Conservation (phyloP, 1,140 invertebrate genomes). For the Brachystomella parvula region DNA sequence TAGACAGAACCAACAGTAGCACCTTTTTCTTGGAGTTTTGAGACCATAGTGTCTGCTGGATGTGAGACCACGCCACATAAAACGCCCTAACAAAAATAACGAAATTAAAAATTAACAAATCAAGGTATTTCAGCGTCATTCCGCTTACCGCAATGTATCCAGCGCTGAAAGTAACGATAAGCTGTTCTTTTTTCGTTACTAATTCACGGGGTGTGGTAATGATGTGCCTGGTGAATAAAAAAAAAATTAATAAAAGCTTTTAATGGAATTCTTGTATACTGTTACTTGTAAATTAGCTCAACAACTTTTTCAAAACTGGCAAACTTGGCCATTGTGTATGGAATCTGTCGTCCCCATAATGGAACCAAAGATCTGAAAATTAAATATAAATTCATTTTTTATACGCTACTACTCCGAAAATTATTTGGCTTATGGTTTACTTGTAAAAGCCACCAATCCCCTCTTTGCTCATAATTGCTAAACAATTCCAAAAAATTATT, state of each 20-base stretch:
- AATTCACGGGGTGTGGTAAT: slow-evolving; percentile 92
- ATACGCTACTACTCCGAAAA: no score
- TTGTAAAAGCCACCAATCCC: slow-evolving; percentile 52
- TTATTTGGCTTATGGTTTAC: no score
- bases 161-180: slow-evolving; percentile 92
- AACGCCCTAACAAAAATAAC: no score
- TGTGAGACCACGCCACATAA: background rate
- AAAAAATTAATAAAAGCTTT: slow-evolving; percentile 38
- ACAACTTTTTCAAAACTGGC: slow-evolving; percentile 64
- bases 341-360: slow-evolving; percentile 61
- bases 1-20: slow-evolving; percentile 67
- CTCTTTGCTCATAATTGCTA: slow-evolving; percentile 42
- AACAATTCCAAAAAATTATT: no score
- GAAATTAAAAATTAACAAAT: no score
- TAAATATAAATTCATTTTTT: no score
- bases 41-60: slow-evolving; percentile 97
- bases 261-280: background rate
- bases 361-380: slow-evolving; percentile 57
- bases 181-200: slow-evolving; percentile 87
- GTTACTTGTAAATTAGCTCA: slow-evolving; percentile 57
- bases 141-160: slow-evolving; percentile 99
- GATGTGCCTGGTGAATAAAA: slow-evolving; percentile 52
- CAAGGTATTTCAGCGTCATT: slow-evolving; percentile 97
- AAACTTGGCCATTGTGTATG: slow-evolving; percentile 72
- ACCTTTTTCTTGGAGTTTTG: slow-evolving; percentile 89